Evolutionary conservation across 2,797 vertebrate species (phyloP).

Genomic region (Tapera naevia): DNA sequence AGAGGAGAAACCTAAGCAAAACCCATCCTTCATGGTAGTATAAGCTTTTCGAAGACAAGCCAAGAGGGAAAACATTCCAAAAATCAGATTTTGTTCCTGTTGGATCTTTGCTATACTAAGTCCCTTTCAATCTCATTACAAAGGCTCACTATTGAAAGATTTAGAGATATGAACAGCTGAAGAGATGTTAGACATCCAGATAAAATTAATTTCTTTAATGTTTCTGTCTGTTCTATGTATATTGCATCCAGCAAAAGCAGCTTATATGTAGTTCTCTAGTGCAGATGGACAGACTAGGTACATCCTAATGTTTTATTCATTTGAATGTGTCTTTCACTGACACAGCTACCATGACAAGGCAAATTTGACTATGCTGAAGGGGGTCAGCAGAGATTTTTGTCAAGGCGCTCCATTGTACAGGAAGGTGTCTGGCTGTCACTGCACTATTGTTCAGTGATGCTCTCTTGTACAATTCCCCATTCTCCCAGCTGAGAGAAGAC

Average conservation of each 20-base stretch:
- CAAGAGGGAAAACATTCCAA: neutral
- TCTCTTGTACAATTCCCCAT: neutral
- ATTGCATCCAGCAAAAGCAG: neutral
- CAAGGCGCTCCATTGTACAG: neutral
- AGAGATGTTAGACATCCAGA: constrained; percentile 50
- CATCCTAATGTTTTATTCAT: constrained; percentile 49
- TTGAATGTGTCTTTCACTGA: neutral
- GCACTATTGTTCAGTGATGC: neutral
- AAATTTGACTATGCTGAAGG: constrained; percentile 9
- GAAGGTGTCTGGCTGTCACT: constrained; percentile 1
- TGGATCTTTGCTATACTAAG: neutral
- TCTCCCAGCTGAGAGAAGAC: constrained; percentile 11
- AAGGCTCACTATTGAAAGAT: constrained; percentile 43
- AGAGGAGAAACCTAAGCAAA: neutral
- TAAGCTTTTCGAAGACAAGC: constrained; percentile 20
- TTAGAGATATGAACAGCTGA: constrained; percentile 37
- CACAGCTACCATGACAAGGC: constrained; percentile 36
- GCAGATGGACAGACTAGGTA: neutral
- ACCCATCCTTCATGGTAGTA: constrained; percentile 3
- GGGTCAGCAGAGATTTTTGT: constrained; percentile 31
- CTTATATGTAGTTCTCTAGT: neutral
- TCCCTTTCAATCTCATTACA: constrained; percentile 48
- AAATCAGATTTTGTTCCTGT: neutral
- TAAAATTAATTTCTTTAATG: constrained; percentile 41
- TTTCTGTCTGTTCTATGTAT: neutral